These are phyloP conservation scores for Corvus cornix DNA, from an alignment of 2,113 vertebrate genomes.

Conservation along the genomic window DNA sequence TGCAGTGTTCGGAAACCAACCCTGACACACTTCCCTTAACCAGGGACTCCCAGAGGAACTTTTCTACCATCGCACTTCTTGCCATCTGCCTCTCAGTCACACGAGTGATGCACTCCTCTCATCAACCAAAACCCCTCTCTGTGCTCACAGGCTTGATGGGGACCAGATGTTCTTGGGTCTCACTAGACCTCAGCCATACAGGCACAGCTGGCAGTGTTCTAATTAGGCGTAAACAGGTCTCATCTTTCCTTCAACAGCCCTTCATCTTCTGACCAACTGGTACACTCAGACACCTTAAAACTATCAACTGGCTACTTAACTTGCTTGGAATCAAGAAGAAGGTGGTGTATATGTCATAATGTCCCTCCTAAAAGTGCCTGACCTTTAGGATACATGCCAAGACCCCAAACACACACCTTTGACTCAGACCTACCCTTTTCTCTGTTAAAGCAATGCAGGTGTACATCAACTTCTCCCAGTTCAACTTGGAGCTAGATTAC, in stretches of 20 bases:
- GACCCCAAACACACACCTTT: not conserved
- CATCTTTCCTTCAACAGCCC: not conserved
- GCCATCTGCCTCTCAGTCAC: not conserved
- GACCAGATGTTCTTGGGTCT: constrained; percentile 14
- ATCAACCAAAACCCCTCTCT: not conserved
- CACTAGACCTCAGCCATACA: not conserved
- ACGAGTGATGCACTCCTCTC: not conserved
- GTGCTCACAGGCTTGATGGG: not conserved
- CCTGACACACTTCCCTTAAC: not conserved
- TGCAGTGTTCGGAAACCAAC: not conserved
- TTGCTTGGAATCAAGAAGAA: not conserved
- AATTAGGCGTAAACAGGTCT: not conserved
- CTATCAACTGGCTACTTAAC: not conserved
- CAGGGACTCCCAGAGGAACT: not conserved
- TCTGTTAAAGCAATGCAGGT: not conserved
- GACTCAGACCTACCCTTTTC: not conserved
- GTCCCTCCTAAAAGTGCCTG: not conserved
- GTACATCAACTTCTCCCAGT: not conserved
- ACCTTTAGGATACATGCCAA: not conserved
- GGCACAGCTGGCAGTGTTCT: not conserved
- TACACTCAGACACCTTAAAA: not conserved
- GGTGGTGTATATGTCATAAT: not conserved
- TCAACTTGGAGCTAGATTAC: not conserved
- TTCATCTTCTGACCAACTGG: not conserved
- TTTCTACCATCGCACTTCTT: not conserved